These are phyloP conservation scores for Oeneis ivallda DNA, from an alignment of 2,888 invertebrate species.

Conservation along the genomic window DNA sequence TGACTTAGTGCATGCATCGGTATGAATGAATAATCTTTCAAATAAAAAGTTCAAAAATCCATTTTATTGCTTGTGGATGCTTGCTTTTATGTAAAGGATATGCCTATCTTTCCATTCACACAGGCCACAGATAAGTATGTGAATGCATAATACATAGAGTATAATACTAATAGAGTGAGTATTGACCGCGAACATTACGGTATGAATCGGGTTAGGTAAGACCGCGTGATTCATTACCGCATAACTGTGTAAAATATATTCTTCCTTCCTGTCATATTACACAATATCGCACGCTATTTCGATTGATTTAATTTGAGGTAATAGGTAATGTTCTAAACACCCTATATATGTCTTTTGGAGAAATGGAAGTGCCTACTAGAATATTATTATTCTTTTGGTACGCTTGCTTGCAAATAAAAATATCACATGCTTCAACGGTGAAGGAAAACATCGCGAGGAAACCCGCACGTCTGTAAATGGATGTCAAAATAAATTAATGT, in stretches of 20 bases:
- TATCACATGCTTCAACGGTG: too few relatives aligned
- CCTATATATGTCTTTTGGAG: background rate
- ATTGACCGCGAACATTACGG: constrained; percentile 35
- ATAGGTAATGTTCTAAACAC: constrained; percentile 1
- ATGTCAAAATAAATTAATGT: too few relatives aligned
- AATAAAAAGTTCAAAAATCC: too few relatives aligned
- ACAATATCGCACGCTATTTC: constrained; percentile 56
- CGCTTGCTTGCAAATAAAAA: background rate
- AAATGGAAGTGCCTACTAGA: background rate
- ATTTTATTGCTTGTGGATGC: too few relatives aligned
- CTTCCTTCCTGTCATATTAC: constrained; percentile 68
- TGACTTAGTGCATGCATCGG: too few relatives aligned
- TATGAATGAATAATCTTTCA: too few relatives aligned
- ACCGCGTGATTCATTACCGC: constrained; percentile 56
- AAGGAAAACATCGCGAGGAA: too few relatives aligned
- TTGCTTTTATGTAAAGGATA: background rate
- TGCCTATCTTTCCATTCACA: background rate
- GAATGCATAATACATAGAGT: constrained; percentile 16
- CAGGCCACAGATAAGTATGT: background rate
- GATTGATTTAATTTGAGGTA: constrained; percentile 28
- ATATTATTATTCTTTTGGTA: background rate
- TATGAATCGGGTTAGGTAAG: constrained; percentile 52
- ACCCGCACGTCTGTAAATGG: too few relatives aligned
- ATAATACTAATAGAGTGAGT: constrained; percentile 18
- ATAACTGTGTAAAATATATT: constrained; percentile 53